Base-by-base conservation (phyloP, 2,797 vertebrate genomes). In the Sphenodon punctatus region DNA sequence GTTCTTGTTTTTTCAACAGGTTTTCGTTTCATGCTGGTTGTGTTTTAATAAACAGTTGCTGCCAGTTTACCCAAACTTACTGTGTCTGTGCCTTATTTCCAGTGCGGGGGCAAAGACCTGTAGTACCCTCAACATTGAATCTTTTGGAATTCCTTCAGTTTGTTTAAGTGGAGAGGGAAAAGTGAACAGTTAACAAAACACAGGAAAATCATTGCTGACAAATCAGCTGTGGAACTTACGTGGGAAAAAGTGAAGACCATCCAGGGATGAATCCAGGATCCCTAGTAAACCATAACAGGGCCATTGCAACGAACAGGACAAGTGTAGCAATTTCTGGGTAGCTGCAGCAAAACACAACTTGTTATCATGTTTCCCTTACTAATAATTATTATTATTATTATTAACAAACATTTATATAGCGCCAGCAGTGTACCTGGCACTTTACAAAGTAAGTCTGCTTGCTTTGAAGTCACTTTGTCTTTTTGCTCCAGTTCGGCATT, bases 181-280 rank as follows among this genome's bases (percentile, higher is more conserved):
- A 75, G 25, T 17, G 41, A 22, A 19, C 3, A 10, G 9, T 39
- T 27, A 87, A 75, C 45, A 39, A 23, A 38, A 36, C 34, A 59
- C 4, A 64, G 16, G 36, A 25, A 3, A 16, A 3, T 36, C 58
- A 45, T 36, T 27, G 4, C 4, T 53, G 15, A 17, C 30, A 59
- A 80, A 71, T 68, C 10, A 82, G 32, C 48, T 8, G 17, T 12
- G 53, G 69, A 58, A 92, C 98, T 98, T 92, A 99, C 98, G 96
- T 9, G 78, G 96, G 83, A 86, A 99, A 97, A 80, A 98, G 94
- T 5, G 91, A 90, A 27, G 93, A 94, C 98, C 98, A 99, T n/a
- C 98, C 98, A 43, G 97, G 92, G 73, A 98, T 88, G 90, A 99
- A 98, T 15, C 98, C 98, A 71, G 98, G 98, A 19, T 97, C 92